Evolutionary conservation across 2,888 invertebrate genomes (phyloP), one percentile per base, ranked within the genome.

Genomic region (Pseudeuparius sepicola): DNA sequence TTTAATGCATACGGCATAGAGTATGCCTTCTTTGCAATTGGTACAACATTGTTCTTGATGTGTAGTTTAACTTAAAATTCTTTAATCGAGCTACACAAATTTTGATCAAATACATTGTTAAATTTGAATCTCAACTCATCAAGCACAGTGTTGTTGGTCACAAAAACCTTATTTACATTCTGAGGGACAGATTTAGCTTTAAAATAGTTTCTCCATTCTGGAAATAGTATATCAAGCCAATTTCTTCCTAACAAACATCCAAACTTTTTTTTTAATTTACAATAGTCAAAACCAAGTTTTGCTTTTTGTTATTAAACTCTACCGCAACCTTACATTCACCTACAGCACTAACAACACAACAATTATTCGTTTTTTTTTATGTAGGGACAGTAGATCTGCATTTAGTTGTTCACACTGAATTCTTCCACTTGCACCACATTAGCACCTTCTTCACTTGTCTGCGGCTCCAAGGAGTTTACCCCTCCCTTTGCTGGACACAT

Each of bases 1-100:
- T 20, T 20, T n/a, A 20, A n/a, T n/a, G 20, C 20, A 20, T 20
- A 20, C 20, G 20, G 20, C 20, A 20, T 20, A 20, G 20, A 20
- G n/a, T 20, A 20, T 7, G 20, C 20, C 6, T 20, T 20, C n/a
- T 20, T 20, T n/a, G n/a, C 6, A n/a, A 20, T n/a, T 7, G 20
- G 20, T 7, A 20, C 20, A 7, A 20, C 20, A 6, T n/a, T n/a
- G 7, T 30, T 10, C 16, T 15, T 30, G 11, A 30, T n/a, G 17
- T 30, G 15, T 9, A 30, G 17, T 15, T 30, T 30, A 3, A 30
- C 15, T 16, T 30, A 15, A 30, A 30, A 30, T 5, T 37, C 31
- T 32, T 20, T 10, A 14, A 12, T 10, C 23, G 9, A 17, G 33
- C 28, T 14, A 24, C 23, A 20, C 4, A 34, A 31, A 13, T 37